Conservation (phyloP, 1,140 invertebrate species). For the Melanaphis sacchari region DNA sequence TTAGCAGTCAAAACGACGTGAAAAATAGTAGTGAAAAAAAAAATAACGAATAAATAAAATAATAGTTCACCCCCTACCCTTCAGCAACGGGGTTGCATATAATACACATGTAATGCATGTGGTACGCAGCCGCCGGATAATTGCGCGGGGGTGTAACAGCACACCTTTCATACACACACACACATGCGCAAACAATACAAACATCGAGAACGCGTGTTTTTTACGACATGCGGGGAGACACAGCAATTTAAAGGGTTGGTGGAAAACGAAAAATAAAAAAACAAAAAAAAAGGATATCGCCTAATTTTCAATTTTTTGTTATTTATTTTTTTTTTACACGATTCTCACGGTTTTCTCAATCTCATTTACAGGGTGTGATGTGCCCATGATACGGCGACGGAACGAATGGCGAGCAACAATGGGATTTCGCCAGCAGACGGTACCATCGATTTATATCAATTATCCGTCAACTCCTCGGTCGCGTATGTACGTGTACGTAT, state of each 20-base stretch:
- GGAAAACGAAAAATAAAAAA: background rate
- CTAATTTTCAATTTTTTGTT: conserved; percentile 56
- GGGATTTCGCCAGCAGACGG: conserved; percentile 49
- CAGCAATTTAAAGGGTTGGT: conserved; percentile 53
- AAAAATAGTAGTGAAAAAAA: background rate
- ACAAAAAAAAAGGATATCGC: conserved; percentile 54
- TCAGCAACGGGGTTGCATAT: background rate
- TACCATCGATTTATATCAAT: conserved; percentile 55
- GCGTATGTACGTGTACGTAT: background rate
- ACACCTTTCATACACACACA: conserved; percentile 52
- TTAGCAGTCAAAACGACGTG: conserved; percentile 13
- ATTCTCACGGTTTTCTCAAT: conserved; percentile 52
- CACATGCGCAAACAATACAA: conserved; percentile 35
- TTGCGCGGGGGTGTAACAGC: conserved; percentile 57
- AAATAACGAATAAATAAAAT: conserved; percentile 28
- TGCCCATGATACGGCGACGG: background rate
- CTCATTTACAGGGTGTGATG: conserved; percentile 27
- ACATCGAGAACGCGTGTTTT: conserved; percentile 45
- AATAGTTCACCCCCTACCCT: conserved; percentile 12
- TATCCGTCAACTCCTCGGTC: conserved; percentile 46
- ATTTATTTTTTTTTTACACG: background rate
- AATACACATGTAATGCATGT: background rate
- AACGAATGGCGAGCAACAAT: conserved; percentile 52
- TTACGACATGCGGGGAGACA: conserved; percentile 29
- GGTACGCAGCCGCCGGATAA: conserved; percentile 55